Conservation (phyloP, 1,140 invertebrate genomes). For the Drosophila grimshawi region DNA sequence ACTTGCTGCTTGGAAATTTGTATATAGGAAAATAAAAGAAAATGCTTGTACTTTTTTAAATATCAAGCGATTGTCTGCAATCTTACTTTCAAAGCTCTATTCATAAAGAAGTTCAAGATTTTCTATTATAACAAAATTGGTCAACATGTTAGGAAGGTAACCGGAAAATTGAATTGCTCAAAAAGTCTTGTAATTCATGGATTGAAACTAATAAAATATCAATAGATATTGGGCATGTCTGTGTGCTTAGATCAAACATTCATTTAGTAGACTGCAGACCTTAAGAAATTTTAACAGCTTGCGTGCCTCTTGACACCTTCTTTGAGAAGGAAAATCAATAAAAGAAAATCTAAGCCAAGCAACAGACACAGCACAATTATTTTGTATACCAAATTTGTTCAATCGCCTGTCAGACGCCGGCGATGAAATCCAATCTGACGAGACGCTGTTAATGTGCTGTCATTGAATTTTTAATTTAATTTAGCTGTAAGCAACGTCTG, state of each 20-base stretch:
- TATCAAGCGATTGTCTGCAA: too few species aligned
- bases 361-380: constrained; percentile 11
- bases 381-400: constrained; percentile 29
- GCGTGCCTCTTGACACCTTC: constrained; percentile 33
- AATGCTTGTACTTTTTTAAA: too few species aligned
- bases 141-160: too few species aligned
- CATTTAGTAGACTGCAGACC: constrained; percentile 16
- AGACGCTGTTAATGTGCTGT: constrained; percentile 38
- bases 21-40: too few species aligned
- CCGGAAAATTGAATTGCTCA: too few species aligned
- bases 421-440: constrained; percentile 40
- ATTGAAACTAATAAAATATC: neutral
- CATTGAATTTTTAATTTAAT: constrained; percentile 60
- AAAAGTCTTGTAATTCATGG: too few species aligned
- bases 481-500: constrained; percentile 30
- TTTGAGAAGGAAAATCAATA: constrained; percentile 28
- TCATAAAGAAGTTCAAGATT: too few species aligned
- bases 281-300: constrained; percentile 19
- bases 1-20: too few species aligned
- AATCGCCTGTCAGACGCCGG: constrained; percentile 35
- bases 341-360: neutral
- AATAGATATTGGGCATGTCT: constrained; percentile 1
- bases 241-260: constrained; percentile 16
- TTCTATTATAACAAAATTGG: too few species aligned
- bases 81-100: too few species aligned